Evolutionary conservation across 2,113 vertebrate genomes (phyloP), one percentile per base, ranked within the genome.

Genomic region (Vombatus ursinus): DNA sequence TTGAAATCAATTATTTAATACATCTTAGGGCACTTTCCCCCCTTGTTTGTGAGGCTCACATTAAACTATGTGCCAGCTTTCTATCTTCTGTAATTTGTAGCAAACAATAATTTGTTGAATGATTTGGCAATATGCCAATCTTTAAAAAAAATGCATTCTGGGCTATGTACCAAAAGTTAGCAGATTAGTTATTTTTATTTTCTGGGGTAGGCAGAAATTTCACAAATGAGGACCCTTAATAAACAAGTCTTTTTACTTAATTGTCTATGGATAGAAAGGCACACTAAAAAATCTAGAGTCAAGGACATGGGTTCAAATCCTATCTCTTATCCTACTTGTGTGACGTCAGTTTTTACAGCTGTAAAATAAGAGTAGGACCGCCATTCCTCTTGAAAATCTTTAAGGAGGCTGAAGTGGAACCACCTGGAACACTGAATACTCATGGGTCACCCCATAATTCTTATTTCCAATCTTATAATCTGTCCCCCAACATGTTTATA

Each of bases 381-480:
- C 16, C 52, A 52, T 52, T 16, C 52, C 52, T 52, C 52, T 23
- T 44, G 7, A 44, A 23, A 77, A 8, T 77, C 6, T 77, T 44
- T 84, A 44, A 84, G 57, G 28, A 44, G 1, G 26, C 1, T 84
- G 16, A 44, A 44, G 19, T 84, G 37, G 68, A 77, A 77, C 6
- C 31, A 77, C 31, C 12, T 68, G 10, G 26, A n/a, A 77, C 37
- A n/a, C 19, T 44, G n/a, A 84, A 84, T 44, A 84, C 2, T 8
- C 44, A 84, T 44, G 5, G 68, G n/a, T 44, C 37, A 84, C 19
- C n/a, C 16, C n/a, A 44, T 77, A 90, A 96, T 94, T 96, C 52
- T 91, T 96, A 97, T 94, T 50, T 48, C 94, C 44, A 92, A 77
- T 91, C 24, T 93, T 95, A n/a, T 37, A 91, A 93, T 97, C 37